Percentiles rank a stretch among this genome's conserved stretches.
Conservation (phyloP, 2,113 vertebrate genomes). For the Tautogolabrus adspersus region DNA sequence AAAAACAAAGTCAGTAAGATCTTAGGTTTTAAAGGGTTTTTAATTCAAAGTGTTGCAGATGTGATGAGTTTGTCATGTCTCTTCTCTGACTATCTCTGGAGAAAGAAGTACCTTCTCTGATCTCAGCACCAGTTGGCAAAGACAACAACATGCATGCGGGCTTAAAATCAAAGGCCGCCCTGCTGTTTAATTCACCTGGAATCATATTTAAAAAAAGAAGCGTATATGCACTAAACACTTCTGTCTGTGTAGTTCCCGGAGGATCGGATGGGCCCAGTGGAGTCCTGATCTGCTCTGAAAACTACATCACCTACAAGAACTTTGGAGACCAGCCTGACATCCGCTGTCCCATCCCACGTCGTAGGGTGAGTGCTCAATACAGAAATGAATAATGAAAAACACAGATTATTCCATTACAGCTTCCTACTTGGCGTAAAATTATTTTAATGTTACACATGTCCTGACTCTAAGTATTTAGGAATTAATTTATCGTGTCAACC, state of each 20-base stretch:
- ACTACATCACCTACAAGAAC: slow-evolving; percentile 99
- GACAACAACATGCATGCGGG: too few relatives aligned
- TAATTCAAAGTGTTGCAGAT: slow-evolving; percentile 21
- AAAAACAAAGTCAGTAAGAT: too few relatives aligned
- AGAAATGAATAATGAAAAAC: neutral
- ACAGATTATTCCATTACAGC: neutral
- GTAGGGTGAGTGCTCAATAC: slow-evolving; percentile 87
- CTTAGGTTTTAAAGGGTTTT: neutral
- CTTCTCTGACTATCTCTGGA: slow-evolving; percentile 76
- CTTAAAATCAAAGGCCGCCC: neutral
- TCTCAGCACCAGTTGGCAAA: slow-evolving; percentile 1
- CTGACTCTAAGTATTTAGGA: neutral
- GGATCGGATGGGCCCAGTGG: slow-evolving; percentile 97
- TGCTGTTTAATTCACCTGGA: neutral
- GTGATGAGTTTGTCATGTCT: slow-evolving; percentile 78
- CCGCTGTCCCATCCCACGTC: slow-evolving; percentile 96
- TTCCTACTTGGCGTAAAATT: neutral
- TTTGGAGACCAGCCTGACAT: slow-evolving; percentile 99
- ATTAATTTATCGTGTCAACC: neutral
- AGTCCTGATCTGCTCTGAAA: slow-evolving; percentile 98
- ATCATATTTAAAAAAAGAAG: neutral
- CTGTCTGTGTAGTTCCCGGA: slow-evolving; percentile 89
- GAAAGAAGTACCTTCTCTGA: slow-evolving; percentile 70
- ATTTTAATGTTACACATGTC: neutral
- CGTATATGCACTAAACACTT: neutral